Base-by-base conservation (phyloP, 2,888 invertebrate species). In the Polydrusus pterygomalis region DNA sequence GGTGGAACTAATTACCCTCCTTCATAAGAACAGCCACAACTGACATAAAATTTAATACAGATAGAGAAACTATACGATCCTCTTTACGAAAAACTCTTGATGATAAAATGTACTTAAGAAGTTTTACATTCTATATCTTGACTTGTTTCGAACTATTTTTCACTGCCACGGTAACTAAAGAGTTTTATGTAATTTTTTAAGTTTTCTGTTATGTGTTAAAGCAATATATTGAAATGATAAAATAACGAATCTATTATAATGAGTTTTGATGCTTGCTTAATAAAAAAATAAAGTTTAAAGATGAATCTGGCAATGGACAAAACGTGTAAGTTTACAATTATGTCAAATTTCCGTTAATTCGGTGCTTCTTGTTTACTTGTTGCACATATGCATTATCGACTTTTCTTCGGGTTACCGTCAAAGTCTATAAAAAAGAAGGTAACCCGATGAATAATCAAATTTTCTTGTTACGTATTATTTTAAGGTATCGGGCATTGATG, bases 151-250 rank as follows among this genome's bases (percentile, higher is more conserved):
- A 70, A 83, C 82, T 84, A 82, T 84, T 84, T 85, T 86, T 84
- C 86, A 86, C 86, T 86, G 86, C 86, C 86, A 86, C 81, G 81
- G 82, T 85, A 81, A 60, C 70, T 75, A 71, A 60, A 73, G 43
- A 54, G n/a, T 62, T 62, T 43, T 49, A 51, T 51, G 60, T 70
- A 18, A 62, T 62, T 79, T 77, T 64, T 78, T 80, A 60, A 47
- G 62, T 68, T 75, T 70, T 60, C 65, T 67, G 56, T 70, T 75
- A 67, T 65, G 67, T 75, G 75, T 75, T 70, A 34, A 68, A 70
- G 68, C 47, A 65, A 67, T 40, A 38, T 18, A 60, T n/a, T 60
- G 38, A 60, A 45, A 58, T 58, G 60, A 34, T 34, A 34, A 34
- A 34, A 60, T 30, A 60, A 69, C 62, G 62, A 71, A 71, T 71